Conservation (phyloP, 1,140 invertebrate genomes). For the Atta texana region DNA sequence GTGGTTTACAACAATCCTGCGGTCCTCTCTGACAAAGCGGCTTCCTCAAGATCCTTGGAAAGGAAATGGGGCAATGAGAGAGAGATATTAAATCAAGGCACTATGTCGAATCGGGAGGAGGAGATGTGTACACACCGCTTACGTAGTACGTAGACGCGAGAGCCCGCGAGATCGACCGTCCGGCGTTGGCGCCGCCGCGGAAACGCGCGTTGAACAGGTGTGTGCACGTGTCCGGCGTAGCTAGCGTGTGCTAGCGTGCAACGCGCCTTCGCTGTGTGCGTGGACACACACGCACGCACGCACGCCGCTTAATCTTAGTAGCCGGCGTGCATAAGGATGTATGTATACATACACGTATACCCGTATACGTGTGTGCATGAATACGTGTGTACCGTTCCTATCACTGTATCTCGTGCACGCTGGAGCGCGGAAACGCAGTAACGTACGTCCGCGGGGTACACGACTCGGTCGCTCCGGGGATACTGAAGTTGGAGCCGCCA, state of each 20-base stretch:
- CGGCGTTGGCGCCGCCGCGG: slow-evolving; percentile 11
- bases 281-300: not conserved
- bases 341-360: not conserved
- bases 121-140: slow-evolving; percentile 18
- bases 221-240: slow-evolving; percentile 48
- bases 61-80: not conserved
- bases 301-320: slow-evolving; percentile 3
- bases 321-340: not conserved
- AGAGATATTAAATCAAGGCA: not conserved
- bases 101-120: not conserved
- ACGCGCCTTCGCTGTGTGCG: slow-evolving; percentile 10
- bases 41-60: not conserved
- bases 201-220: slow-evolving; percentile 66
- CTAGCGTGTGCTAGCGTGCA: slow-evolving; percentile 13
- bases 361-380: not conserved
- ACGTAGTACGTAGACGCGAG: not conserved
- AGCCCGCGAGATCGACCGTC: not conserved
- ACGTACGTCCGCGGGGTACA: slow-evolving; percentile 79
- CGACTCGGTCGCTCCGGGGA: slow-evolving; percentile 85
- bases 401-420: slow-evolving; percentile 49
- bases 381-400: slow-evolving; percentile 22
- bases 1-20: not conserved
- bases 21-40: too few species aligned
- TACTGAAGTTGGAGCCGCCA: slow-evolving; percentile 84
- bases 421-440: slow-evolving; percentile 72